These are phyloP conservation scores for Brachystomella parvula DNA, from an alignment of 1,140 invertebrate genomes.

Conservation along the genomic window DNA sequence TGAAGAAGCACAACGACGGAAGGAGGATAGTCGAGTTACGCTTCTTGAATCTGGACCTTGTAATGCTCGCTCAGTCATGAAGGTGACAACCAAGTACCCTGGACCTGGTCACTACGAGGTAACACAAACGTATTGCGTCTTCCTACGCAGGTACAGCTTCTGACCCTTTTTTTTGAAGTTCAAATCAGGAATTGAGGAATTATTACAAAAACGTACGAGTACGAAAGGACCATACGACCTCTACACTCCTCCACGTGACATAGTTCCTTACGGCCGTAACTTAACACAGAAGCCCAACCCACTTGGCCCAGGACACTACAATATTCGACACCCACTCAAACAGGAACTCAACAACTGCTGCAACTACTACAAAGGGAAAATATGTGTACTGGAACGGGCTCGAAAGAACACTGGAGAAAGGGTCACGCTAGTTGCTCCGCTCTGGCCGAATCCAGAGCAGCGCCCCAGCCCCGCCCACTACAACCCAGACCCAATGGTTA, in stretches of 20 bases:
- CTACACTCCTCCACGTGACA: background rate
- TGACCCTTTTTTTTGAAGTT: background rate
- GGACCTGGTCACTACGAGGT: background rate
- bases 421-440: conserved; percentile 10
- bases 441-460: conserved; percentile 10
- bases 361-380: conserved; percentile 13
- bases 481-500: background rate
- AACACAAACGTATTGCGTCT: background rate
- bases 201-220: background rate
- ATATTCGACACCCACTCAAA: background rate
- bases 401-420: conserved; percentile 12
- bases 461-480: conserved; percentile 12
- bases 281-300: background rate
- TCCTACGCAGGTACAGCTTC: background rate
- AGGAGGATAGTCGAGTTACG: background rate
- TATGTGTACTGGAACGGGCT: background rate
- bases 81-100: background rate
- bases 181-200: background rate
- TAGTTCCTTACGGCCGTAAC: background rate
- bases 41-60: conserved; percentile 19
- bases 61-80: conserved; percentile 6
- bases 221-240: conserved; percentile 12
- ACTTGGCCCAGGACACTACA: background rate
- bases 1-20: too few relatives aligned
- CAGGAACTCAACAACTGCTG: conserved; percentile 4